Evolutionary conservation across 2,888 invertebrate genomes (phyloP).

Genomic region (Drosophila prolongata): DNA sequence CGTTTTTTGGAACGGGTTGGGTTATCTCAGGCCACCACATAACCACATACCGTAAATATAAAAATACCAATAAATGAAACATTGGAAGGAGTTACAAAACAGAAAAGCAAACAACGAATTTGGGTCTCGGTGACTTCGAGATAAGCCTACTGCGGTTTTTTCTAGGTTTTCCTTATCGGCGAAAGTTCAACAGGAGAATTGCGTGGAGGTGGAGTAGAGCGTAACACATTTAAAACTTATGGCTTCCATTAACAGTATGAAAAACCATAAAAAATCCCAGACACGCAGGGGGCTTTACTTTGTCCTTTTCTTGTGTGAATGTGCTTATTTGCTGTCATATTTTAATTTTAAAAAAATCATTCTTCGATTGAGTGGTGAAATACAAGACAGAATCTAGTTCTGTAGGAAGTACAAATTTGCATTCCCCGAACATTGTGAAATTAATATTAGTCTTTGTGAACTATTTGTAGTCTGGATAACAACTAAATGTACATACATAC

Average conservation of each 20-base stretch:
- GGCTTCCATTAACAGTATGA: conserved; percentile 29
- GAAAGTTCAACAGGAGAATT: conserved; percentile 13
- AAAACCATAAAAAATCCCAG: conserved; percentile 16
- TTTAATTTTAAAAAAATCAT: background rate
- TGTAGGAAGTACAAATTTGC: too few species aligned
- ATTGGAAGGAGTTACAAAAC: conserved; percentile 30
- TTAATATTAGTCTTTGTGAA: background rate
- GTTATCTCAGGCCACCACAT: conserved; percentile 23
- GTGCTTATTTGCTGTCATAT: background rate
- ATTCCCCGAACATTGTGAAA: background rate
- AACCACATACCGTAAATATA: conserved; percentile 13
- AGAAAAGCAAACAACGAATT: conserved; percentile 22
- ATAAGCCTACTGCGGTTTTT: conserved; percentile 20
- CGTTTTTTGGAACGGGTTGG: conserved; percentile 28
- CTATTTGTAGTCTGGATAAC: too few species aligned
- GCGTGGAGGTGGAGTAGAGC: conserved; percentile 6
- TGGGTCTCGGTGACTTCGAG: conserved; percentile 20
- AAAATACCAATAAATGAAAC: conserved; percentile 6
- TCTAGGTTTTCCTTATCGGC: conserved; percentile 21
- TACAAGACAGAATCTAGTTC: background rate
- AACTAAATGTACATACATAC: too few species aligned
- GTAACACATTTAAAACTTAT: conserved; percentile 8
- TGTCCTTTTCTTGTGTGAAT: conserved; percentile 2
- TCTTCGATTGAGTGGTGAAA: background rate
- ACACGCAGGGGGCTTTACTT: background rate